Conservation (phyloP, 2,888 invertebrate species). For the Argyresthia goedartella region DNA sequence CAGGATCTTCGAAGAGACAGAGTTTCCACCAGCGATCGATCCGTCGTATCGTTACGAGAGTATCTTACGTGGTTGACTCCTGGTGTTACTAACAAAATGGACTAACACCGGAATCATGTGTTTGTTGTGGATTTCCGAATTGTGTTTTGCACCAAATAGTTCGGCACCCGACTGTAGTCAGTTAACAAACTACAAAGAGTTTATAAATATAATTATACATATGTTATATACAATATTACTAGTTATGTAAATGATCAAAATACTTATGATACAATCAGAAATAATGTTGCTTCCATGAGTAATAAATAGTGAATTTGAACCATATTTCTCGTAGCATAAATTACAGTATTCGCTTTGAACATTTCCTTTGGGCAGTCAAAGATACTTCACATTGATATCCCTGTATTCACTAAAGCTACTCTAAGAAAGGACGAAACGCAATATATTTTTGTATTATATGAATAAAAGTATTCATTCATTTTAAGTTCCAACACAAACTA, state of each 20-base stretch:
- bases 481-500: too few species aligned
- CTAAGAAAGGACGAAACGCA: too few species aligned
- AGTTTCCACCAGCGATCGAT: too few species aligned
- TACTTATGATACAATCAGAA: slow-evolving; percentile 58
- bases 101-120: not conserved
- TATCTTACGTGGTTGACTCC: too few species aligned
- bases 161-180: slow-evolving; percentile 40
- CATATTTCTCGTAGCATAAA: slow-evolving; percentile 26
- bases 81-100: too few species aligned
- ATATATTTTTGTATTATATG: too few species aligned
- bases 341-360: slow-evolving; percentile 17
- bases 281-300: slow-evolving; percentile 62
- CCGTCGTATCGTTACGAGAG: too few species aligned
- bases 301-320: slow-evolving; percentile 38
- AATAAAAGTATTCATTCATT: too few species aligned
- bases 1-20: too few species aligned
- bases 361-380: slow-evolving; percentile 28
- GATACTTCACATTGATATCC: too few species aligned
- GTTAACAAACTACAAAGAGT: slow-evolving; percentile 50
- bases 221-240: slow-evolving; percentile 62
- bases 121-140: not conserved
- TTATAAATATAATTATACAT: slow-evolving; percentile 56
- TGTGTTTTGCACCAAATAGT: not conserved
- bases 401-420: too few species aligned
- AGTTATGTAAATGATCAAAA: slow-evolving; percentile 46